Percentiles rank a stretch among this genome's conserved stretches.
Evolutionary conservation across 2,888 invertebrate species (phyloP).

Genomic region (Fissipunctia ypsillon): DNA sequence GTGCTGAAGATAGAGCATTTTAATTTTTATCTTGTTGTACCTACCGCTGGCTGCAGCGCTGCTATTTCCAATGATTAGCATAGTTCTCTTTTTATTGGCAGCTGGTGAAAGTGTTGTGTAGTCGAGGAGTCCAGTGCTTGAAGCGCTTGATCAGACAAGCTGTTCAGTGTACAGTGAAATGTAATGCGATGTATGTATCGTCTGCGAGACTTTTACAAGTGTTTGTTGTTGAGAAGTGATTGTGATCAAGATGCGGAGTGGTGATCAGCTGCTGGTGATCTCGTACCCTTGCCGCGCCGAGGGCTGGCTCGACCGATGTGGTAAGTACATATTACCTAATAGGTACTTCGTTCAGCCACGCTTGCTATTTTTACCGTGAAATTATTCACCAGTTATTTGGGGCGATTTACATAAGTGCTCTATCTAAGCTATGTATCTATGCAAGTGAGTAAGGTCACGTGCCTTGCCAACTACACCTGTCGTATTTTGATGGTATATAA

Average conservation of each 20-base stretch:
- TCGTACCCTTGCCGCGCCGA: slow-evolving; percentile 87
- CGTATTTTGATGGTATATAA: slow-evolving; percentile 13
- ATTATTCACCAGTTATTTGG: slow-evolving; percentile 81
- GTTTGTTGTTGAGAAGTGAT: slow-evolving; percentile 72
- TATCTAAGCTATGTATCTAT: slow-evolving; percentile 76
- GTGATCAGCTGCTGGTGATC: slow-evolving; percentile 79
- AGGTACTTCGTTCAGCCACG: slow-evolving; percentile 44
- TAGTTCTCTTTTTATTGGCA: slow-evolving; percentile 80
- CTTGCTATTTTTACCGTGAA: slow-evolving; percentile 74
- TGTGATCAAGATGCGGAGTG: slow-evolving; percentile 81
- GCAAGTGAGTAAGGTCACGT: slow-evolving; percentile 72
- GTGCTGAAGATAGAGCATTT: slow-evolving; percentile 39
- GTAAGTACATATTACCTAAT: slow-evolving; percentile 72
- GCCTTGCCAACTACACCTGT: slow-evolving; percentile 65
- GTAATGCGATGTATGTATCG: slow-evolving; percentile 71
- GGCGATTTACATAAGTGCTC: slow-evolving; percentile 83
- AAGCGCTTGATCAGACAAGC: slow-evolving; percentile 67
- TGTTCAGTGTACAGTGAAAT: slow-evolving; percentile 75
- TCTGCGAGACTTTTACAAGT: slow-evolving; percentile 67
- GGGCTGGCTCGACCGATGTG: slow-evolving; percentile 88
- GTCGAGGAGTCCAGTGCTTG: slow-evolving; percentile 70
- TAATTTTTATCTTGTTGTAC: slow-evolving; percentile 62
- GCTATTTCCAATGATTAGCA: slow-evolving; percentile 71
- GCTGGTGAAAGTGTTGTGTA: slow-evolving; percentile 86
- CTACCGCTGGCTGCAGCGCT: slow-evolving; percentile 55